Percentiles rank a stretch among this genome's conserved stretches.
phyloP scores from a whole-genome alignment of 92 coral and sea anemone genomes.

The Zoanthus sansibaricus region DNA sequence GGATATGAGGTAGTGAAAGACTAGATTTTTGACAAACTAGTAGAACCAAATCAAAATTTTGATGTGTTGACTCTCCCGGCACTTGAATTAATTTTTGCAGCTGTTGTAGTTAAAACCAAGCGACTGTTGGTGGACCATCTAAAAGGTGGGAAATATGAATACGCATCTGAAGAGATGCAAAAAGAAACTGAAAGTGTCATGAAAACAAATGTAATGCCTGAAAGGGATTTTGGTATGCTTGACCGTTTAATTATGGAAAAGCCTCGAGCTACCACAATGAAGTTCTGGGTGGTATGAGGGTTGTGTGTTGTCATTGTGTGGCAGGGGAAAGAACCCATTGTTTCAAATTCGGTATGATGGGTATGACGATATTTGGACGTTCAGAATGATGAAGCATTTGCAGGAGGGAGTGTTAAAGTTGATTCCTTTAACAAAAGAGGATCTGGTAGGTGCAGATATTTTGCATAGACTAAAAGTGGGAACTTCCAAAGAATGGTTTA shows the following conservation, averaged over 20 bases:
- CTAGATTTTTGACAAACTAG: conserved; percentile 24
- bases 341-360: conserved; percentile 20
- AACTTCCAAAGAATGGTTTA: conserved; percentile 7
- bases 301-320: conserved; percentile 30
- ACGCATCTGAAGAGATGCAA: conserved; percentile 3
- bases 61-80: conserved; percentile 35
- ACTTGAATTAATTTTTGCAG: conserved; percentile 35
- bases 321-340: conserved; percentile 12
- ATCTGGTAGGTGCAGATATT: conserved; percentile 13
- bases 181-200: conserved; percentile 12
- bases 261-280: conserved; percentile 10
- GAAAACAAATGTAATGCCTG: conserved; percentile 41
- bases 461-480: conserved; percentile 22
- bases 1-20: conserved; percentile 20
- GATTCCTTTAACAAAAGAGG: background rate
- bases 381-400: conserved; percentile 21
- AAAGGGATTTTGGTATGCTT: conserved; percentile 46
- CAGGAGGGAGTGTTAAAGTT: conserved; percentile 20
- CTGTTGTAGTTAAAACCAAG: conserved; percentile 38
- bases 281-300: conserved; percentile 35
- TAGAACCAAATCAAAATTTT: conserved; percentile 8
- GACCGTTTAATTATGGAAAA: conserved; percentile 35
- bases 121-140: conserved; percentile 33
- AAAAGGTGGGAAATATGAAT: conserved; percentile 39
- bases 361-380: background rate